Percentiles rank a stretch among this genome's conserved stretches.
Evolutionary conservation across 2,797 vertebrate genomes (phyloP).

Genomic region (Malurus splendens): DNA sequence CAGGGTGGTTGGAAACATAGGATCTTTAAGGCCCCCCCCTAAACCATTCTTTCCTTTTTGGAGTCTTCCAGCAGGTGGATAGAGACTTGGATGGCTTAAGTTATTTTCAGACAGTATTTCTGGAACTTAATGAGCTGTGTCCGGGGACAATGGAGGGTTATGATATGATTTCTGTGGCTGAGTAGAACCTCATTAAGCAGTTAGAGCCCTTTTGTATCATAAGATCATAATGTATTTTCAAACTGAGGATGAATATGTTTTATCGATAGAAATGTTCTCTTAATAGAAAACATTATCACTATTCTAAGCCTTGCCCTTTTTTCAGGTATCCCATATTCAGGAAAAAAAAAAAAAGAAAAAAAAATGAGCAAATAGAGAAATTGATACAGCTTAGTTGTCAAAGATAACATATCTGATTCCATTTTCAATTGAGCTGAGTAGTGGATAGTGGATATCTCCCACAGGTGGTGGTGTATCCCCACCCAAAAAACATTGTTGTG

Average conservation of each 20-base stretch:
- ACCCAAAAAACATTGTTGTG: background rate
- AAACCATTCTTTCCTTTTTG: background rate
- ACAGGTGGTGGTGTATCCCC: rapidly evolving
- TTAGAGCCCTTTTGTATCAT: background rate
- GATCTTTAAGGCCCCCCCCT: background rate
- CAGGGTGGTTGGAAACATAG: background rate
- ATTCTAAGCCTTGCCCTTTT: background rate
- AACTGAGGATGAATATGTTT: background rate
- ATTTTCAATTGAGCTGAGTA: background rate
- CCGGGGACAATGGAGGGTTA: slow-evolving; percentile 4
- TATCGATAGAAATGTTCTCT: background rate
- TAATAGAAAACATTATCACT: background rate
- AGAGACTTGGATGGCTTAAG: background rate
- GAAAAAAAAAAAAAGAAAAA: background rate
- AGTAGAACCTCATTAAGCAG: slow-evolving; percentile 27
- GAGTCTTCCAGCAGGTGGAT: background rate
- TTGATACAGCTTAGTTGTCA: background rate
- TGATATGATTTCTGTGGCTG: slow-evolving; percentile 8
- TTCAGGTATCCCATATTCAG: background rate
- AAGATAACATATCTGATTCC: background rate
- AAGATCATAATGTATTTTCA: slow-evolving; percentile 10
- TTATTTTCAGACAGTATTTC: slow-evolving; percentile 5
- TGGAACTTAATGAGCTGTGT: slow-evolving; percentile 18
- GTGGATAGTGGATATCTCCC: background rate
- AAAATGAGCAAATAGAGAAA: background rate